A percentile compares a stretch with the other conserved stretches of the same genome.
Evolutionary conservation across 2,113 vertebrate species (phyloP).

Genomic region (Epinephelus moara): DNA sequence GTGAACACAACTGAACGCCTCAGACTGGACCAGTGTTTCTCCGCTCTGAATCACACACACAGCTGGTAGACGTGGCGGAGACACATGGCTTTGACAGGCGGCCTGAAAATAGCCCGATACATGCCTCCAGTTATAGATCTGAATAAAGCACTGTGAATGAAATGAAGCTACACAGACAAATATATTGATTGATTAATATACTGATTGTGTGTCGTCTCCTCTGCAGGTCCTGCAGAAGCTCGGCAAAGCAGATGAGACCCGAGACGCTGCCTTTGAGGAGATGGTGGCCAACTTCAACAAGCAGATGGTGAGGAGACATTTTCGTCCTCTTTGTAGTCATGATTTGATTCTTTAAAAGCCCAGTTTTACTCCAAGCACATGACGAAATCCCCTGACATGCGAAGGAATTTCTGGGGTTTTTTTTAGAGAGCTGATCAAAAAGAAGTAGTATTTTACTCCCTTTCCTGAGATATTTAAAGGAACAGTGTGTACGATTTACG

Average conservation of each 20-base stretch:
- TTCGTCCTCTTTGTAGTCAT: background rate
- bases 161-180: background rate
- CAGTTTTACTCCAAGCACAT: background rate
- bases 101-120: conserved; percentile 21
- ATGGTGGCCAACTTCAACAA: conserved; percentile 96
- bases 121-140: conserved; percentile 10
- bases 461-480: too few species aligned
- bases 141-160: background rate
- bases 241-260: conserved; percentile 97
- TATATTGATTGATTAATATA: background rate
- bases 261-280: conserved; percentile 94
- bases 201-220: background rate
- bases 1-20: background rate
- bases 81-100: conserved; percentile 15
- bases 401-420: too few species aligned
- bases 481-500: too few species aligned
- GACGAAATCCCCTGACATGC: background rate
- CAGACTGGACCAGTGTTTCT: background rate
- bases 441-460: too few species aligned
- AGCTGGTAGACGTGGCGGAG: conserved; percentile 5
- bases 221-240: conserved; percentile 96
- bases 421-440: background rate
- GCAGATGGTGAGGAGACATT: conserved; percentile 89
- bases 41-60: background rate
- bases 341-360: background rate